Evolutionary conservation across 1,140 invertebrate species (phyloP), one percentile per base, ranked within the genome.

Genomic region (Rhagoletis pomonella): DNA sequence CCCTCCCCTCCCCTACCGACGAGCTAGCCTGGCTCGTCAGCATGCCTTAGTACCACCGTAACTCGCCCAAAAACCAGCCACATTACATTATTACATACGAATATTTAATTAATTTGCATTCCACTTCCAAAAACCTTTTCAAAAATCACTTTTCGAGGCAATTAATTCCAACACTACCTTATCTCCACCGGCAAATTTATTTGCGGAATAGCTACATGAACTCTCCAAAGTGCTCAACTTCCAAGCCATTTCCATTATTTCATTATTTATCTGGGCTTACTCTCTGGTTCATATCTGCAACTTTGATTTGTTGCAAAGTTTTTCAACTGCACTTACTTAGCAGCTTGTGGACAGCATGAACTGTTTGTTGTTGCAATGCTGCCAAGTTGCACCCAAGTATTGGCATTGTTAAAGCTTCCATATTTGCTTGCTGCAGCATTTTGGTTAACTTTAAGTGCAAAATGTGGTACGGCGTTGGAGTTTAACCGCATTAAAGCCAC

Each of bases 151-250:
- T 81, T 81, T 55, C n/a, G 47, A 9, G 50, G 73, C 19, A 81
- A 81, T 81, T 50, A 81, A 81, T 81, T 81, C 73, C 73, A 55
- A 81, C 17, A 81, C 4, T 14, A 4, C 17, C 73, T 81, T 81
- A 81, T 81, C 50, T 19, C 29, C 19, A n/a, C 17, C 50, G n/a
- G 2, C 55, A 55, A 42, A 81, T 81, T 81, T 81, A 47, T 19
- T 55, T 10, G 47, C 69, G 17, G 47, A 77, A 77, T 55, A n/a
- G 69, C 14, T 47, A 77, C 42, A 47, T 73, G 39, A 39, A 47
- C 67, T 47, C 42, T 19, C 47, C n/a, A 19, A 55, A 58, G 10
- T 73, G 67, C 73, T 55, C 9, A 19, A 47, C 17, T 50, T 1
- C 17, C n/a, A 55, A 29, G 50, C 9, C 2, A 29, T 19, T 81